These are phyloP conservation scores for Acanthopleura granulata DNA, from an alignment of 2,888 invertebrate species.

Conservation along the genomic window DNA sequence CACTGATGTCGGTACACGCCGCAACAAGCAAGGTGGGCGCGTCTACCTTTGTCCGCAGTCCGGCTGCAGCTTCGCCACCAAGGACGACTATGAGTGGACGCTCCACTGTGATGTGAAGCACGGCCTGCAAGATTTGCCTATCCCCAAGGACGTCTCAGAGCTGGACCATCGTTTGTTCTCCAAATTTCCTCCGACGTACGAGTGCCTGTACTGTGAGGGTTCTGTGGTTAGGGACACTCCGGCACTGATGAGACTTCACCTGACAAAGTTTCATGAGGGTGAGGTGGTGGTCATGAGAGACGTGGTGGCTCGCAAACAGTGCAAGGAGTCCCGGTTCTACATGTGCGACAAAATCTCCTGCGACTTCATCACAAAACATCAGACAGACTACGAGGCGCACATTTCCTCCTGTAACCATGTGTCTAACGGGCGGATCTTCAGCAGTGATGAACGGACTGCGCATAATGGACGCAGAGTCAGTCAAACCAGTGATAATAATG, in stretches of 20 bases:
- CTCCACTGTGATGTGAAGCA: not conserved
- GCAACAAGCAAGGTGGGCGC: not conserved
- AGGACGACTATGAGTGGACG: not conserved
- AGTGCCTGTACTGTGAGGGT: not conserved
- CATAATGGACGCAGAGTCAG: too few relatives aligned
- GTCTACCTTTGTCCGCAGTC: not conserved
- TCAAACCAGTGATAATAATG: too few relatives aligned
- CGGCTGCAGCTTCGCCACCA: not conserved
- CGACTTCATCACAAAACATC: constrained; percentile 1
- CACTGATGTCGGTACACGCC: not conserved
- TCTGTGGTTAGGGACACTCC: not conserved
- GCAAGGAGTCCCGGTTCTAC: not conserved
- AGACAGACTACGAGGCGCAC: too few relatives aligned
- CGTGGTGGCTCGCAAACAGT: constrained; percentile 1
- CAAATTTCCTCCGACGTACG: not conserved
- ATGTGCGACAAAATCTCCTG: not conserved
- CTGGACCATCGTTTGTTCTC: not conserved
- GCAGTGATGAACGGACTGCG: too few relatives aligned
- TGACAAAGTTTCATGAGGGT: not conserved
- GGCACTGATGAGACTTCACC: not conserved
- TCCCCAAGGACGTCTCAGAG: not conserved
- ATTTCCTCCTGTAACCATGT: too few relatives aligned
- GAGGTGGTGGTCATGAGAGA: constrained; percentile 13
- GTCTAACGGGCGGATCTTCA: too few relatives aligned
- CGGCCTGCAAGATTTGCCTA: not conserved